These are phyloP conservation scores for Anas capensis DNA, from an alignment of 2,797 vertebrate species.

Conservation along the genomic window DNA sequence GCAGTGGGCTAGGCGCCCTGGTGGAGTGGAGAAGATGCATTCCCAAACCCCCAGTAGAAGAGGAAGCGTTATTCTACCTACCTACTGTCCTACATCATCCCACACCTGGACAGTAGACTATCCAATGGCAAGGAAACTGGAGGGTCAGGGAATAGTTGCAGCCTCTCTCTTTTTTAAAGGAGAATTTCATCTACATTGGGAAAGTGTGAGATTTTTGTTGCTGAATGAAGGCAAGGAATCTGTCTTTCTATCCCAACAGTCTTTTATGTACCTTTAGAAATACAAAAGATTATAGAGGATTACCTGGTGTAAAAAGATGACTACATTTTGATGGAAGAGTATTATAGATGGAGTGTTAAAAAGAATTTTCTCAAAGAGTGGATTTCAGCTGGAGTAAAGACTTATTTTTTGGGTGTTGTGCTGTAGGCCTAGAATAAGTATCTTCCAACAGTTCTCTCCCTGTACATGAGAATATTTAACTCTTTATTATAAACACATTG, in stretches of 20 bases:
- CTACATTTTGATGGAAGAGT: not conserved
- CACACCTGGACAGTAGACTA: not conserved
- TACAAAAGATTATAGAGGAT: not conserved
- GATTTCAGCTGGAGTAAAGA: not conserved
- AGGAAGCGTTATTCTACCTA: accelerated
- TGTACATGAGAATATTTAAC: not conserved
- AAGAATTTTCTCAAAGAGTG: not conserved
- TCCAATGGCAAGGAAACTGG: not conserved
- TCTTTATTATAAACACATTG: not conserved
- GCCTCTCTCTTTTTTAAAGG: not conserved
- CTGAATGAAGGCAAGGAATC: not conserved
- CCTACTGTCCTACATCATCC: no score
- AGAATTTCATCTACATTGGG: not conserved
- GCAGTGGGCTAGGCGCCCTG: not conserved
- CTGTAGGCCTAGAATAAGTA: not conserved
- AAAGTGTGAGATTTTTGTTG: not conserved
- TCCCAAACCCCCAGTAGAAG: not conserved
- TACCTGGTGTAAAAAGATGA: not conserved
- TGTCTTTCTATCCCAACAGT: accelerated
- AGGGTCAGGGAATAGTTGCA: not conserved
- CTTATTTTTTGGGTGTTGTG: not conserved
- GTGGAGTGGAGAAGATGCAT: not conserved
- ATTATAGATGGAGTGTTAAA: not conserved
- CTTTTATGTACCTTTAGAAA: not conserved
- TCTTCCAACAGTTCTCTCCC: not conserved